Conservation (phyloP, 2,113 vertebrate species). For the Apeltes quadracus region DNA sequence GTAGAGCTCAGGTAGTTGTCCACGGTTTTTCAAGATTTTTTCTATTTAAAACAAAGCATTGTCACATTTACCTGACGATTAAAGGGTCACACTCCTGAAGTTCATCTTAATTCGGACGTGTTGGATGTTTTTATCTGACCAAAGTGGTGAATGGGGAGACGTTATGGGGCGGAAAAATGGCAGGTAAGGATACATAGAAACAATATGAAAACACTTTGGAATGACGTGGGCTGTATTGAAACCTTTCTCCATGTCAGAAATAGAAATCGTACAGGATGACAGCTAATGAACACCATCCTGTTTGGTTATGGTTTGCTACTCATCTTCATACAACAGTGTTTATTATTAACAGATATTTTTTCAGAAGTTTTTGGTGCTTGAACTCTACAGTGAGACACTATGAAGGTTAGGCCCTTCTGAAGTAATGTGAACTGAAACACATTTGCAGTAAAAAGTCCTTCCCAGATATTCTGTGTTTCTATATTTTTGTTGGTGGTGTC, state of each 20-base stretch:
- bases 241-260: background rate
- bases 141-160: background rate
- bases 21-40: too few relatives aligned
- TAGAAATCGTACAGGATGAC: background rate
- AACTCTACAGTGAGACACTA: too few relatives aligned
- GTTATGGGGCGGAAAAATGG: background rate
- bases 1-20: too few relatives aligned
- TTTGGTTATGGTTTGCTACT: background rate
- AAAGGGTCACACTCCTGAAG: too few relatives aligned
- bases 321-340: background rate
- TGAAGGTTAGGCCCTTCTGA: background rate
- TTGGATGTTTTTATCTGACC: background rate
- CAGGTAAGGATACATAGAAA: background rate
- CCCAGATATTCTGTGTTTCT: background rate
- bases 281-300: too few relatives aligned
- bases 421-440: background rate
- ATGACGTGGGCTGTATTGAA: background rate
- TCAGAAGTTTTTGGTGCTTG: too few relatives aligned
- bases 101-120: too few relatives aligned
- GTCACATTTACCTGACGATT: too few relatives aligned
- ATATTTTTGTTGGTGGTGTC: constrained; percentile 1
- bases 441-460: background rate
- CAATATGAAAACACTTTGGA: background rate
- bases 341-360: too few relatives aligned
- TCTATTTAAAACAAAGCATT: too few relatives aligned